A percentile compares a stretch with the other conserved stretches of the same genome.
Evolutionary conservation across 2,797 vertebrate genomes (phyloP).

Genomic region (Miopithecus talapoin): DNA sequence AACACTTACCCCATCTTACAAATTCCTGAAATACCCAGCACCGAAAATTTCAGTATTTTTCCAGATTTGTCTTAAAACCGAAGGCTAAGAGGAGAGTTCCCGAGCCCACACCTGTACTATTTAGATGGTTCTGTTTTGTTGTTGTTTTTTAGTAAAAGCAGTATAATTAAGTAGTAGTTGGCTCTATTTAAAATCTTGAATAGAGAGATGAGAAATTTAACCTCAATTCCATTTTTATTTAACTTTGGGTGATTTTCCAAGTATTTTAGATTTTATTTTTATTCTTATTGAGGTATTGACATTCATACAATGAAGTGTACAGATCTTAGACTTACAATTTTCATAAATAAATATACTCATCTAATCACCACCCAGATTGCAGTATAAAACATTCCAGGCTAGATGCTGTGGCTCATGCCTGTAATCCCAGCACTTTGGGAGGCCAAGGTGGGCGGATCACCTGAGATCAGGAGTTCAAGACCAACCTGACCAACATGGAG

Average conservation of each 20-base stretch:
- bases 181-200: conserved; percentile 32
- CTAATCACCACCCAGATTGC: neutral
- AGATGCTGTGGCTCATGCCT: too few relatives aligned
- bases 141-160: neutral
- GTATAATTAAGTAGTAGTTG: conserved; percentile 16
- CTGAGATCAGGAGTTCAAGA: too few relatives aligned
- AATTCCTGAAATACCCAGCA: neutral
- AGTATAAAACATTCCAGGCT: neutral
- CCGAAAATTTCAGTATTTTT: neutral
- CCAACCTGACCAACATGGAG: too few relatives aligned
- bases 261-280: neutral
- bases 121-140: neutral
- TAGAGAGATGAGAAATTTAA: conserved; percentile 15
- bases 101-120: neutral
- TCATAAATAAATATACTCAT: neutral
- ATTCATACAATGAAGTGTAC: neutral
- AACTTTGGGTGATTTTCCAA: neutral
- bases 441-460: too few relatives aligned
- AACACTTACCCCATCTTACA: conserved; percentile 4
- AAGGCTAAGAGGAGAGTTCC: neutral
- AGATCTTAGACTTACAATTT: neutral
- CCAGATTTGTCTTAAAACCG: conserved; percentile 38
- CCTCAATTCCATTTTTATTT: neutral
- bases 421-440: too few relatives aligned
- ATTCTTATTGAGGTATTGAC: neutral